Evolutionary conservation across 2,797 vertebrate genomes (phyloP).

Genomic region (Sebastiscus tertius): DNA sequence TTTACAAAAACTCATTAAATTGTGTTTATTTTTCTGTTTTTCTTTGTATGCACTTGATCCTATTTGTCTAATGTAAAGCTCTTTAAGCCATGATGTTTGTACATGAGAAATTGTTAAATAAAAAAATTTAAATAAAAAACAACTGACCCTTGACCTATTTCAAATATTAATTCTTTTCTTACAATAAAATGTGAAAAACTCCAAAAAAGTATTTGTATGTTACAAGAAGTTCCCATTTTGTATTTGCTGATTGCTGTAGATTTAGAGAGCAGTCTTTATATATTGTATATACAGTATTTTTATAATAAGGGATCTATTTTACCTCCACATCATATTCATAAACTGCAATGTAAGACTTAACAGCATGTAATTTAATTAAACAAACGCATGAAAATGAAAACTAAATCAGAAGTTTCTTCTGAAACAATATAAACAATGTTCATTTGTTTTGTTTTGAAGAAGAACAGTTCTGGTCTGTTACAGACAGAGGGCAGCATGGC

Average conservation of each 20-base stretch:
- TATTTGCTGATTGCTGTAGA: not conserved
- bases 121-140: not conserved
- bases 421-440: not conserved
- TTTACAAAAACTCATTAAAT: too few relatives aligned
- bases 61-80: too few relatives aligned
- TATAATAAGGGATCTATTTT: not conserved
- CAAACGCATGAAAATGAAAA: not conserved
- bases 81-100: too few relatives aligned
- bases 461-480: conserved; percentile 3
- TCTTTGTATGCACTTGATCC: too few relatives aligned
- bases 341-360: not conserved
- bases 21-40: too few relatives aligned
- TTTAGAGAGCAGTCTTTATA: not conserved
- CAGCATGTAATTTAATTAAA: not conserved
- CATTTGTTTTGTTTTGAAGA: not conserved
- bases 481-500: conserved; percentile 80
- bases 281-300: not conserved
- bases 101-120: too few relatives aligned
- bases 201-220: not conserved
- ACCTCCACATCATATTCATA: not conserved
- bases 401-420: not conserved
- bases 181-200: not conserved
- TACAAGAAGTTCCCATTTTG: not conserved
- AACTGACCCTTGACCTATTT: not conserved
- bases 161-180: not conserved